These are phyloP conservation scores for Ifrita kowaldi DNA, from an alignment of 2,113 vertebrate species.

Conservation along the genomic window DNA sequence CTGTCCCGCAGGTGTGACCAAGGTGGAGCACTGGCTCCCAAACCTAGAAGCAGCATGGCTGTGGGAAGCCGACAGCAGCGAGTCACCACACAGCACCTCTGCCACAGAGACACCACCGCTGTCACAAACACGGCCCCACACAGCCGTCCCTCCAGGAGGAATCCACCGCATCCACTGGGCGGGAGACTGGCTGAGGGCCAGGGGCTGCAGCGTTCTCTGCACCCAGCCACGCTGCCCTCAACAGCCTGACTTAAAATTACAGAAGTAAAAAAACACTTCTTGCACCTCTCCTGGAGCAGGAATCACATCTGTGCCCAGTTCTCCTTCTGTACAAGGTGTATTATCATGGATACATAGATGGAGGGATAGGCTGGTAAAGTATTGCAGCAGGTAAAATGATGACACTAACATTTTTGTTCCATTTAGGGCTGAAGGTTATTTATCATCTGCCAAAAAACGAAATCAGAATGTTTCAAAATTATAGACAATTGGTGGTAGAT, in stretches of 20 bases:
- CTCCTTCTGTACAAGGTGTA: not conserved
- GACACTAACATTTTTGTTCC: not conserved
- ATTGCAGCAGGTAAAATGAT: not conserved
- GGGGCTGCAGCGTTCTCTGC: not conserved
- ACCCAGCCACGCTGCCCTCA: not conserved
- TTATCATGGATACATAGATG: not conserved
- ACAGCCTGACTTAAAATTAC: not conserved
- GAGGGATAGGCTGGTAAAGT: not conserved
- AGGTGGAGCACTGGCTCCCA: fast-evolving
- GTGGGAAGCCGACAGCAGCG: not conserved
- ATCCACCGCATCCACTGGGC: not conserved
- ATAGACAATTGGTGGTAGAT: not conserved
- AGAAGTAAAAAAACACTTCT: not conserved
- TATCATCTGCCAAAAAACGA: not conserved
- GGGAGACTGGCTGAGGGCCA: not conserved
- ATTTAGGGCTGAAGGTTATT: not conserved
- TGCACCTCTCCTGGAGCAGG: not conserved
- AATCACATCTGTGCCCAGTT: not conserved
- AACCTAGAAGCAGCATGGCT: not conserved
- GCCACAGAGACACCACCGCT: not conserved
- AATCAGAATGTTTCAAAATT: not conserved
- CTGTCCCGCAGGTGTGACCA: not conserved
- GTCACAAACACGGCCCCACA: not conserved
- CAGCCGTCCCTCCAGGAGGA: not conserved
- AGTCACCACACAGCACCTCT: not conserved